These are phyloP conservation scores for Linurgus olivaceus DNA, from an alignment of 2,797 vertebrate species.

Conservation along the genomic window DNA sequence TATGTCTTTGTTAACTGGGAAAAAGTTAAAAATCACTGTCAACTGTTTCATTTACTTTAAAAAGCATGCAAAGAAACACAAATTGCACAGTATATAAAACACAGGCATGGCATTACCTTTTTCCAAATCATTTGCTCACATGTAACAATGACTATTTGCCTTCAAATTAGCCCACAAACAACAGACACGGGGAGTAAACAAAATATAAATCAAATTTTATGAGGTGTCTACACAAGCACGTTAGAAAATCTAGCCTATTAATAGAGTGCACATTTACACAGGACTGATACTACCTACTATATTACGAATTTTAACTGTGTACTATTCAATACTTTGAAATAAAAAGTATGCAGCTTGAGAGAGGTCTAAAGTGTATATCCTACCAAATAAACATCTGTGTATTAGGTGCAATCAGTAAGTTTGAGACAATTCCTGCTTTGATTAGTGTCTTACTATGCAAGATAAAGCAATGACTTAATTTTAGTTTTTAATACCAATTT, in stretches of 20 bases:
- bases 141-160: neutral
- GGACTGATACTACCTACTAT: neutral
- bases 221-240: neutral
- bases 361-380: neutral
- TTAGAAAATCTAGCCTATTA: conserved; percentile 19
- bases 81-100: neutral
- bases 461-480: neutral
- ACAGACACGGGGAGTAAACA: neutral
- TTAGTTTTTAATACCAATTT: neutral
- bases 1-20: neutral
- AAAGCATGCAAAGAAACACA: neutral
- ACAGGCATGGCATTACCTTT: neutral
- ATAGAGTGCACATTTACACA: neutral
- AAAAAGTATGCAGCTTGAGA: neutral
- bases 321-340: neutral
- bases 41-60: neutral
- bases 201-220: neutral
- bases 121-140: neutral
- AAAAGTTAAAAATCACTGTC: neutral
- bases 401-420: neutral
- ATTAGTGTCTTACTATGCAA: neutral
- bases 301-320: conserved; percentile 14
- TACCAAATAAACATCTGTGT: neutral
- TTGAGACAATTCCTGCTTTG: neutral
- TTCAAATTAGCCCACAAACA: neutral